These are phyloP conservation scores for Plagodis pulveraria DNA, from an alignment of 2,888 invertebrate species.

Conservation along the genomic window DNA sequence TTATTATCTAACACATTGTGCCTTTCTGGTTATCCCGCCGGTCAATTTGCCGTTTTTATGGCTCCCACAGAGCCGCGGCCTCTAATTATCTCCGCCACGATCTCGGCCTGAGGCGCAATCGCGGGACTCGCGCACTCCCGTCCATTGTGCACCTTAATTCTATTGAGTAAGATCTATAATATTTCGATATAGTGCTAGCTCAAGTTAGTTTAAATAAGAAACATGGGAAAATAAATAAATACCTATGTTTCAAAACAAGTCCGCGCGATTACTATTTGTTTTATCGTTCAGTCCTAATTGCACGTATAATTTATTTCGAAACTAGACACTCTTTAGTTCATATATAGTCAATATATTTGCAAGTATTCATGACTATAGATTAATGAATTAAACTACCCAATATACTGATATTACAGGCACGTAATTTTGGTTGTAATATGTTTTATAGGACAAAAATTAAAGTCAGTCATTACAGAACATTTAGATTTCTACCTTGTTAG, in stretches of 20 bases:
- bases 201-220: conserved; percentile 58
- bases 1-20: conserved; percentile 86
- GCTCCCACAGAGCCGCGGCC: conserved; percentile 82
- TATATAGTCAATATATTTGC: conserved; percentile 28
- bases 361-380: conserved; percentile 27
- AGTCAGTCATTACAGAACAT: conserved; percentile 50
- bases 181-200: conserved; percentile 16
- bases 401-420: conserved; percentile 45
- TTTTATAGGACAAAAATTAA: conserved; percentile 53
- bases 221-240: conserved; percentile 76
- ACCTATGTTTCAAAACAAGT: conserved; percentile 66
- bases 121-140: conserved; percentile 34
- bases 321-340: conserved; percentile 31
- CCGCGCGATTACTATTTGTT: conserved; percentile 81
- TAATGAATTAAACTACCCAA: conserved; percentile 42
- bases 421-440: conserved; percentile 43
- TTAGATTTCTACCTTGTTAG: conserved; percentile 65
- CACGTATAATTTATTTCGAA: conserved; percentile 59
- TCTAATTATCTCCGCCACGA: conserved; percentile 84
- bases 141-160: conserved; percentile 43
- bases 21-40: conserved; percentile 85
- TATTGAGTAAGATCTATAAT: conserved; percentile 45
- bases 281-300: conserved; percentile 67
- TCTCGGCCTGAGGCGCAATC: conserved; percentile 74
- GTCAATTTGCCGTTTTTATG: conserved; percentile 85